Conservation (phyloP, 2,113 vertebrate species). For the Serilophus lunatus region DNA sequence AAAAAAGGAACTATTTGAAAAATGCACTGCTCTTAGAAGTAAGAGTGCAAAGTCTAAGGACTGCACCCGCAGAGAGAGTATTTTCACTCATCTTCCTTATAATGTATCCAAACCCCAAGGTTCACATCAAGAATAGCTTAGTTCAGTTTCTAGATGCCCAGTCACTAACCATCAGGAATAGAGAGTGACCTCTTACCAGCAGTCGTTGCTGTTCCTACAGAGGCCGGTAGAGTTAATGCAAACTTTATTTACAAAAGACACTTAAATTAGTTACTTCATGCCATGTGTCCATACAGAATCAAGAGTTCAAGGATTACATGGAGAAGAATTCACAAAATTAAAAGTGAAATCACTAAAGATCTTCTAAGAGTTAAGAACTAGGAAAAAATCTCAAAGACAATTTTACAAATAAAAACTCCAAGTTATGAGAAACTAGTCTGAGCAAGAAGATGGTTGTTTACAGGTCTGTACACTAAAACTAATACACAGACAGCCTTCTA, state of each 20-base stretch:
- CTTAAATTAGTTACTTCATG: conserved; percentile 90
- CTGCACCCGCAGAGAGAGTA: neutral
- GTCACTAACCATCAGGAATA: conserved; percentile 35
- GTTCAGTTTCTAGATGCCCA: neutral
- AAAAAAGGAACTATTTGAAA: neutral
- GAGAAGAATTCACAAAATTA: conserved; percentile 76
- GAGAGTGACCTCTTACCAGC: conserved; percentile 32
- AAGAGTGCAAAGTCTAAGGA: neutral
- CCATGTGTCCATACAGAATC: conserved; percentile 88
- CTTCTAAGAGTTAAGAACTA: conserved; percentile 77
- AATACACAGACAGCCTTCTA: conserved; percentile 78
- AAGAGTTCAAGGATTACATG: conserved; percentile 78
- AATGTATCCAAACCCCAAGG: neutral
- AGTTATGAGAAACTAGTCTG: conserved; percentile 68
- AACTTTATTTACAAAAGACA: conserved; percentile 97
- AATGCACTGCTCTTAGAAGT: neutral
- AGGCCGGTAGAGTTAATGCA: conserved; percentile 80
- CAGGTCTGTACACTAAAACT: conserved; percentile 84
- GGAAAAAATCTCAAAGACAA: conserved; percentile 70
- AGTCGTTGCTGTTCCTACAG: conserved; percentile 51
- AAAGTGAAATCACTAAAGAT: conserved; percentile 72
- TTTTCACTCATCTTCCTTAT: neutral
- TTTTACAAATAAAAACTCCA: conserved; percentile 74
- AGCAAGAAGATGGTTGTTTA: conserved; percentile 74
- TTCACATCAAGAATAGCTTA: conserved; percentile 1